A percentile compares a stretch with the other conserved stretches of the same genome.
Evolutionary conservation across 2,797 vertebrate genomes (phyloP).

Genomic region (Nyctalus aviator): DNA sequence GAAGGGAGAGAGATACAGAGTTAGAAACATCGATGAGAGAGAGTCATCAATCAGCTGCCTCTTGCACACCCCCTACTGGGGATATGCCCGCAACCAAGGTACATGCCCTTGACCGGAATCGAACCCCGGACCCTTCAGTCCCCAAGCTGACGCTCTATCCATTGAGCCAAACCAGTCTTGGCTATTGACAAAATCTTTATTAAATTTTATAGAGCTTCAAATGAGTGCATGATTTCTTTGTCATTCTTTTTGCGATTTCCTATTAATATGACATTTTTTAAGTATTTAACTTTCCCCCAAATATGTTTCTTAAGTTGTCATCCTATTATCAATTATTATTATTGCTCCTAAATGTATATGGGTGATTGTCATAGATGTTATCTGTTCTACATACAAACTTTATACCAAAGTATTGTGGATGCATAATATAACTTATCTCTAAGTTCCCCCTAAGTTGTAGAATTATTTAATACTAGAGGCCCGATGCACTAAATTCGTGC

Average conservation of each 20-base stretch:
- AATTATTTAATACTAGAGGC: background rate
- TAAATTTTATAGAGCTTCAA: slow-evolving; percentile 34
- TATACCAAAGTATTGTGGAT: background rate
- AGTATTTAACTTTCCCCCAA: background rate
- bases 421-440: background rate
- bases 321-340: background rate
- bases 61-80: too few relatives aligned
- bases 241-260: slow-evolving; percentile 14
- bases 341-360: background rate
- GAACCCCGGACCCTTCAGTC: too few relatives aligned
- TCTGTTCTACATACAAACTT: background rate
- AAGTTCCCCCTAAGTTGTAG: background rate
- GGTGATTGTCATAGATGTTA: background rate
- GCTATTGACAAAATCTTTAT: background rate
- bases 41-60: too few relatives aligned
- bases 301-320: slow-evolving; percentile 1
- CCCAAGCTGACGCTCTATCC: too few relatives aligned
- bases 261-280: background rate
- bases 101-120: too few relatives aligned
- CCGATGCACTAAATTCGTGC: too few relatives aligned
- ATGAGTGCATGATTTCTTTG: background rate
- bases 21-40: too few relatives aligned
- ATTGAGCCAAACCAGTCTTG: too few relatives aligned
- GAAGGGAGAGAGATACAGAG: too few relatives aligned
- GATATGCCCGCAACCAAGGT: too few relatives aligned